Evolutionary conservation across 2,113 vertebrate species (phyloP), one percentile per base, ranked within the genome.

Genomic region (Noturus placidus): DNA sequence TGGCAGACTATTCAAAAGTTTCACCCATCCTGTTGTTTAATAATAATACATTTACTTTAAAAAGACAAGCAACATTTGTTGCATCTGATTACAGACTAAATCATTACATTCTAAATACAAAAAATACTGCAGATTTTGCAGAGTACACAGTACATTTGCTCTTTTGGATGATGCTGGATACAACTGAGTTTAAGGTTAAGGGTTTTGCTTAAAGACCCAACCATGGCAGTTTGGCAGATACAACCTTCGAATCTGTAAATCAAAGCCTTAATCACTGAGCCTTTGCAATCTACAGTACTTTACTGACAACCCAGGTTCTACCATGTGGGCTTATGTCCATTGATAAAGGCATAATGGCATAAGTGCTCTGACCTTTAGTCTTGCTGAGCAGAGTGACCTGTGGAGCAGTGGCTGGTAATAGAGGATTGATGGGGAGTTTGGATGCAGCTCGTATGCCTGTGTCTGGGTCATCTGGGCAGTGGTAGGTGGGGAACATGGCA

Each of bases 401-500:
- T 11, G 94, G 93, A 88, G 89, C 22, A 61, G 89, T 92, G 0
- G 92, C 90, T 46, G 95, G 93, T 15, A 94, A 77, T 0, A 87
- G 91, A 30, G 91, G 90, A 89, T 93, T 92, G 52, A 94, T 93
- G 20, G 91, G 93, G 77, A 90, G 89, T 3, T 90, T 89, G 15
- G 61, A 82, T 1, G 91, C 87, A 27, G 91, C 91, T 89, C 92
- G 83, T 0, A 93, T 83, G 1, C 91, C 92, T 2, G 85, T 91
- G 57, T 94, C 89, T 57, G 46, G 69, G 42, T 95, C 93, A 67
- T 93, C 92, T 42, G 95, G 93, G 54, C 92, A 93, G 0, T 11
- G 87, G 84, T 94, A 95, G 61, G 92, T 94, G 13, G 95, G 96
- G 88, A 97, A 96, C 88, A 94, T 83, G 15, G 94, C 91, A 4